These are phyloP conservation scores for Lasius fuliginosus DNA, from an alignment of 2,888 invertebrate genomes.

Conservation along the genomic window DNA sequence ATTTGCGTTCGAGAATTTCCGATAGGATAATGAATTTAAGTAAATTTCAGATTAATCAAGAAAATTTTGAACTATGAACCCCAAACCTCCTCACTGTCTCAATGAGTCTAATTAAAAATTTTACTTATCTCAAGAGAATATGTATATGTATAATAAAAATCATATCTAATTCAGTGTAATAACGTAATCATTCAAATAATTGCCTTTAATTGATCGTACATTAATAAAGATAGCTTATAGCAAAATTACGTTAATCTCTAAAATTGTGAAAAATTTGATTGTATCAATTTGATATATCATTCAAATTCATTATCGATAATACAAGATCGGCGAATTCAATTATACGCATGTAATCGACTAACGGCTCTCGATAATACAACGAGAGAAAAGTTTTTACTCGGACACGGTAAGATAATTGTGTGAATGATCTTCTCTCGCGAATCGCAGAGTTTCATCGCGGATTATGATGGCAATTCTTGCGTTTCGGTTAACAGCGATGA, in stretches of 20 bases:
- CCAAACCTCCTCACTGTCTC: background rate
- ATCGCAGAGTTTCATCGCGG: background rate
- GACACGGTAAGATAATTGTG: background rate
- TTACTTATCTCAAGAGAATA: background rate
- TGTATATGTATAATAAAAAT: background rate
- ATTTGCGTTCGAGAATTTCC: slow-evolving; percentile 36
- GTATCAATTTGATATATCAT: background rate
- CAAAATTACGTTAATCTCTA: background rate
- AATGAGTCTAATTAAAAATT: background rate
- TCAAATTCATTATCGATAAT: slow-evolving; percentile 15
- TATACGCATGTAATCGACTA: slow-evolving; percentile 30
- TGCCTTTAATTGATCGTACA: background rate
- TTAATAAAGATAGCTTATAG: background rate
- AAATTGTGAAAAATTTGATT: background rate
- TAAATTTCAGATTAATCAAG: slow-evolving; percentile 18
- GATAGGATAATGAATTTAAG: slow-evolving; percentile 13
- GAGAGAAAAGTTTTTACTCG: background rate
- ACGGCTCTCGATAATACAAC: slow-evolving; percentile 2
- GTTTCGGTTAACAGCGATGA: background rate
- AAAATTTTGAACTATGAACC: slow-evolving; percentile 28
- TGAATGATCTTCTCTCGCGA: background rate
- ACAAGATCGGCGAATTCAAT: slow-evolving; percentile 44
- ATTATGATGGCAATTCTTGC: background rate
- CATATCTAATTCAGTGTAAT: slow-evolving; percentile 6
- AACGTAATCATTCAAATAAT: background rate